These are phyloP conservation scores for Acleris holmiana DNA, from an alignment of 2,888 invertebrate species.

Conservation along the genomic window DNA sequence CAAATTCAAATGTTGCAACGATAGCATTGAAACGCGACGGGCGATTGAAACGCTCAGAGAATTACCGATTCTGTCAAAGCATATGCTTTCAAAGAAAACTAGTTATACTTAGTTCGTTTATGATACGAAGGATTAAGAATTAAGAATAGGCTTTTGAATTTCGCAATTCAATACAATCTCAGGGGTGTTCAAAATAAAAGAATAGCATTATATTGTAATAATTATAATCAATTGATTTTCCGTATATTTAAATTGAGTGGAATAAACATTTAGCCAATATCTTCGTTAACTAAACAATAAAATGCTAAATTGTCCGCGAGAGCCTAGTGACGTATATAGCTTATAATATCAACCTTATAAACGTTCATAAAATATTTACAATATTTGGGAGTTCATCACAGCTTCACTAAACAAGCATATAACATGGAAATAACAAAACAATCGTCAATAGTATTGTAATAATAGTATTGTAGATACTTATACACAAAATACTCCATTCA, in stretches of 20 bases:
- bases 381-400: slow-evolving; percentile 84
- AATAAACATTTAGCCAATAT: slow-evolving; percentile 83
- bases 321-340: slow-evolving; percentile 78
- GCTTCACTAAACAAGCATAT: slow-evolving; percentile 83
- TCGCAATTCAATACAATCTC: background rate
- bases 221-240: slow-evolving; percentile 81
- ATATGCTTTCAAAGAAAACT: no score
- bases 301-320: slow-evolving; percentile 76
- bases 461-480: slow-evolving; percentile 47
- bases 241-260: slow-evolving; percentile 80
- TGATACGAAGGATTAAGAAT: no score
- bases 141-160: background rate
- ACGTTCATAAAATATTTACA: slow-evolving; percentile 82
- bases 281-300: slow-evolving; percentile 72
- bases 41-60: no score
- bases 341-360: slow-evolving; percentile 73
- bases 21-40: no score
- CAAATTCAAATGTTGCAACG: no score
- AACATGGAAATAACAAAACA: slow-evolving; percentile 79
- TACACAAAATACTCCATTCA: slow-evolving; percentile 15
- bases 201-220: slow-evolving; percentile 30
- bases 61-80: no score
- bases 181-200: slow-evolving; percentile 15
- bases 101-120: no score
- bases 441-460: slow-evolving; percentile 57